Conservation (phyloP, 2,888 invertebrate species). For the Pterostichus niger region DNA sequence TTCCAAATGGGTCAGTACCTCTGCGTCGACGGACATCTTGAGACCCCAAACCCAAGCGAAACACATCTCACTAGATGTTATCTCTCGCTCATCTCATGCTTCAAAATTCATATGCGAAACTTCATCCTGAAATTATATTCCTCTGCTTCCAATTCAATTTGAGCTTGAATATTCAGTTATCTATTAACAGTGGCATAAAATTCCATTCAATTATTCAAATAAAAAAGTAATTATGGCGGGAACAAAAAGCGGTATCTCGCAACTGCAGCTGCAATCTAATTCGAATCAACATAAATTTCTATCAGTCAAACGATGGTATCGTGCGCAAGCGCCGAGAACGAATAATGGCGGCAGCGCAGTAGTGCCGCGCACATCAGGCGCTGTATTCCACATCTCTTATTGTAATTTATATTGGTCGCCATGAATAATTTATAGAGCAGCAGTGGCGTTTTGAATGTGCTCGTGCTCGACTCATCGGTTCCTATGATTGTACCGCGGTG, state of each 20-base stretch:
- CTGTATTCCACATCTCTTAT: conserved; percentile 65
- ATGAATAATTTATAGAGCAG: conserved; percentile 65
- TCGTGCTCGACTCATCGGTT: conserved; percentile 56
- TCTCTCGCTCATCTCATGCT: background rate
- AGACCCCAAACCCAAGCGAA: background rate
- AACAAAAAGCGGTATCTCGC: conserved; percentile 32
- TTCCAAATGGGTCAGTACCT: conserved; percentile 33
- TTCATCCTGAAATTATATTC: background rate
- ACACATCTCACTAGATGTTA: conserved; percentile 16
- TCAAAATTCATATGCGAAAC: background rate
- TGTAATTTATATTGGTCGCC: conserved; percentile 67
- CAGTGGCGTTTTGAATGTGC: conserved; percentile 58
- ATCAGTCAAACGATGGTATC: conserved; percentile 42
- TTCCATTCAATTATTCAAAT: conserved; percentile 50
- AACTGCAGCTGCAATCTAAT: conserved; percentile 47
- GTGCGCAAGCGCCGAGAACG: conserved; percentile 22
- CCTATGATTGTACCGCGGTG: conserved; percentile 48
- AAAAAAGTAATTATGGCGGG: conserved; percentile 42
- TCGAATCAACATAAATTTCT: conserved; percentile 56
- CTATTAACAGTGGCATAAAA: conserved; percentile 39
- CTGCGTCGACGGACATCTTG: conserved; percentile 22
- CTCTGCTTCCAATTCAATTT: background rate
- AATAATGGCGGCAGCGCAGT: conserved; percentile 44
- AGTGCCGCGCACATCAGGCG: conserved; percentile 60
- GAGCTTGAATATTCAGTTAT: conserved; percentile 26